Base-by-base conservation (phyloP, 1,140 invertebrate genomes). In the Dreissena rostriformis region DNA sequence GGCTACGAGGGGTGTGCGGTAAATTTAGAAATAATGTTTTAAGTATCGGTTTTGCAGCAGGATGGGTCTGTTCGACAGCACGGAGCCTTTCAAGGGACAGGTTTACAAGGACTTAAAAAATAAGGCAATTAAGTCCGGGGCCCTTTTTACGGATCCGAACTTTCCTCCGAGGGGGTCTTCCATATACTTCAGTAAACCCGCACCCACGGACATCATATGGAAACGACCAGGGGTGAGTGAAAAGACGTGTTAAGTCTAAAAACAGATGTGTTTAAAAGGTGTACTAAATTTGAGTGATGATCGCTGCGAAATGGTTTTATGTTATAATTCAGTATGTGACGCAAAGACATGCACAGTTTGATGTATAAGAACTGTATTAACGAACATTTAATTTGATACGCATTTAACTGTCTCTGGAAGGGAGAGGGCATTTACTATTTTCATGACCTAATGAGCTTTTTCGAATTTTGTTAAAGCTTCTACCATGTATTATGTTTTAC, bases 141-240 rank as follows among this genome's bases (percentile, higher is more conserved):
- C 90, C 24, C 89, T 94, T 11, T 95, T 94, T 86, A 92, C 94
- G 57, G 95, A 95, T 87, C 91, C 91, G 7, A 89, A 93, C 29
- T 95, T 95, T 88, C 94, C 94, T n/a, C 92, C 95, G 19, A 86
- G 87, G 75, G 93, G 94, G 75, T 88, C 89, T 10, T 94, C 94
- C 15, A 79, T 95, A 8, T 95, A 93, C 92, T 92, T 88, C 87
- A 91, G 82, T 78, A 86, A 79, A 53, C 85, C 87, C 10, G 87
- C 91, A 66, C 85, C 88, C 8, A 87, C 91, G 65, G 92, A 93
- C 39, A 92, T 94, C 61, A 89, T 92, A 74, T 94, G 94, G 94
- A 94, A 94, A 88, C 87, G 94, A 76, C 94, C 94, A n/a, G 91
- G 91, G 86, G 94, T 94, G 88, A 86, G 67, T 81, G 39, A 39